These are phyloP conservation scores for Drosophila azteca DNA, from an alignment of 1,140 invertebrate genomes.

Conservation along the genomic window DNA sequence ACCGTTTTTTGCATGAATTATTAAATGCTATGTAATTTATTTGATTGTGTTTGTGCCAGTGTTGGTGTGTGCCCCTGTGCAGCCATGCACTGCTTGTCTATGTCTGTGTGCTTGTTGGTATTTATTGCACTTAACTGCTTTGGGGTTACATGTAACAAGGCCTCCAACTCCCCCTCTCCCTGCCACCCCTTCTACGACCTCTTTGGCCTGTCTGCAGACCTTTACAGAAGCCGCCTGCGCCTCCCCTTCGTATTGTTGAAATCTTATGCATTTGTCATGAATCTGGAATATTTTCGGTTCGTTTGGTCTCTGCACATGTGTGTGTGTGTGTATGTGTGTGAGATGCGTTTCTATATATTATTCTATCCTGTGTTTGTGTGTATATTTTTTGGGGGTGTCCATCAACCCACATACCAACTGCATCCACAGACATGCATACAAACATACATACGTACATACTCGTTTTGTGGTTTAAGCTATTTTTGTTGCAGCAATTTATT, in stretches of 20 bases:
- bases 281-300: constrained; percentile 79
- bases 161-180: not conserved
- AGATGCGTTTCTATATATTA: not conserved
- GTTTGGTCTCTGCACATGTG: constrained; percentile 32
- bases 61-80: not conserved
- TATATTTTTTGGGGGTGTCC: constrained; percentile 14
- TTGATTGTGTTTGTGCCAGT: constrained; percentile 74
- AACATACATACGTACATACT: constrained; percentile 10
- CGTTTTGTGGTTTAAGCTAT: constrained; percentile 37
- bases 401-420: constrained; percentile 22
- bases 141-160: constrained; percentile 64
- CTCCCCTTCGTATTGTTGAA: constrained; percentile 60
- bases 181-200: not conserved
- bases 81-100: not conserved
- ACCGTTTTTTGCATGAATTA: constrained; percentile 79
- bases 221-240: not conserved
- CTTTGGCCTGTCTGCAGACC: not conserved
- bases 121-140: constrained; percentile 81
- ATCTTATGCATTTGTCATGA: constrained; percentile 82
- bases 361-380: constrained; percentile 5
- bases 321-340: constrained; percentile 20
- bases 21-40: constrained; percentile 82
- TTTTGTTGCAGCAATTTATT: constrained; percentile 68
- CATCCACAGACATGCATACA: constrained; percentile 50
- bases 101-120: constrained; percentile 37